Evolutionary conservation across 2,797 vertebrate genomes (phyloP), one percentile per base, ranked within the genome.

Genomic region (Toxotes lorentzi): DNA sequence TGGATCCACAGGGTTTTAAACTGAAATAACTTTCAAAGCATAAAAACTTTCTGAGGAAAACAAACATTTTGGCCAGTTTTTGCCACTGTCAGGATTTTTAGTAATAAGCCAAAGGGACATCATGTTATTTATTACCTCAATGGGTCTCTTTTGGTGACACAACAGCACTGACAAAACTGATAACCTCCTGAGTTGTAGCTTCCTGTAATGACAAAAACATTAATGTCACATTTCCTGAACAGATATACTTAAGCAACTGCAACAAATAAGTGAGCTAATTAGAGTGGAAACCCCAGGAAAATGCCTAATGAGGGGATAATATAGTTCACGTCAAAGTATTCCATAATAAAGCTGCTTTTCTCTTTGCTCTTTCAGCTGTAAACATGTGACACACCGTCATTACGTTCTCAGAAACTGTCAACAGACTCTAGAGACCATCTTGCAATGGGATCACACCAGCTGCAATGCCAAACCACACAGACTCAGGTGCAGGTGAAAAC

Each of bases 221-320:
- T 88, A 82, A 87, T 85, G 60, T 81, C 68, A 38, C 73, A 83
- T 78, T 90, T 85, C 63, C 79, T 74, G 62, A 76, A 70, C 53
- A 72, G 78, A 70, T 74, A 84, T 73, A 70, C 84, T 34, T 53
- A 63, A 69, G 81, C 75, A 77, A 62, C 40, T 54, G 73, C 40
- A 17, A 76, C 27, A 83, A 82, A 77, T 60, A 72, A 73, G 48
- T 1, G 0, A 70, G 84, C 45, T 86, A 84, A 90, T 88, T 86
- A 82, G 50, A 67, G 51, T 24, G 59, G 27, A 74, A 73, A 71
- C 66, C 61, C 27, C 65, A 57, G 57, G 70, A 73, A 84, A 86
- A 84, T 56, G 58, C 45, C 61, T 60, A 76, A 67, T 70, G 51
- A 76, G 80, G 43, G 50, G 45, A 75, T 70, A 72, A 78, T 76